phyloP scores from a whole-genome alignment of 2,797 vertebrate genomes.

The Channallabes apus region DNA sequence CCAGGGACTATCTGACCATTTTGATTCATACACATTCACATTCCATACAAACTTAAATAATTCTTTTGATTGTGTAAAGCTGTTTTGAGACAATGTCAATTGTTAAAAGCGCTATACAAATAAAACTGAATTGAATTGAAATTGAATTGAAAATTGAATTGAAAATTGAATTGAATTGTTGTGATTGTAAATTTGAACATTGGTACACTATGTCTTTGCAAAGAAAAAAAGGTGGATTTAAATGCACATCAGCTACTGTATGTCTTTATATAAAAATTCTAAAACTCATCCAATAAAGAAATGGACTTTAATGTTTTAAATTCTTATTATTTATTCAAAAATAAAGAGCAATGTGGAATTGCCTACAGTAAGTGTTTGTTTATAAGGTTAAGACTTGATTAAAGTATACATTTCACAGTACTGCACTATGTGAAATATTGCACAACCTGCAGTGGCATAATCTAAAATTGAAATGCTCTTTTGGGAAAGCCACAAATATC shows the following conservation, averaged over 20 bases:
- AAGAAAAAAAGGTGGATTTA: not conserved
- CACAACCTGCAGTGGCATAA: not conserved
- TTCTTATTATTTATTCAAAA: not conserved
- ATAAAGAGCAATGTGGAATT: not conserved
- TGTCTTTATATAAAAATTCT: no score
- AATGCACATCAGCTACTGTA: not conserved
- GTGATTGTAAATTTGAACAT: not conserved
- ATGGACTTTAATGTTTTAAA: not conserved
- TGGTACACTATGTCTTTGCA: not conserved
- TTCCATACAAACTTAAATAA: no score
- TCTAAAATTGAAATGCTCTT: slow-evolving; percentile 21
- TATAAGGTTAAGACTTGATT: slow-evolving; percentile 13
- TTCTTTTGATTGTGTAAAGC: no score
- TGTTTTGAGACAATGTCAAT: no score
- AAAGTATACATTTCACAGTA: not conserved
- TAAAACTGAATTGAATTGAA: no score
- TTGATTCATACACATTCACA: no score
- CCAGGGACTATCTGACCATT: no score
- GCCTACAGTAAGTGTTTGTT: not conserved
- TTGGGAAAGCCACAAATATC: slow-evolving; percentile 13
- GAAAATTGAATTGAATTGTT: no score
- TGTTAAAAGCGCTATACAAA: no score
- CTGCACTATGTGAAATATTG: not conserved
- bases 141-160: no score
- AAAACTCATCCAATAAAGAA: no score